A percentile compares a stretch with the other conserved stretches of the same genome.
Evolutionary conservation across 2,797 vertebrate species (phyloP).

Genomic region (Gymnoscopelus braueri): DNA sequence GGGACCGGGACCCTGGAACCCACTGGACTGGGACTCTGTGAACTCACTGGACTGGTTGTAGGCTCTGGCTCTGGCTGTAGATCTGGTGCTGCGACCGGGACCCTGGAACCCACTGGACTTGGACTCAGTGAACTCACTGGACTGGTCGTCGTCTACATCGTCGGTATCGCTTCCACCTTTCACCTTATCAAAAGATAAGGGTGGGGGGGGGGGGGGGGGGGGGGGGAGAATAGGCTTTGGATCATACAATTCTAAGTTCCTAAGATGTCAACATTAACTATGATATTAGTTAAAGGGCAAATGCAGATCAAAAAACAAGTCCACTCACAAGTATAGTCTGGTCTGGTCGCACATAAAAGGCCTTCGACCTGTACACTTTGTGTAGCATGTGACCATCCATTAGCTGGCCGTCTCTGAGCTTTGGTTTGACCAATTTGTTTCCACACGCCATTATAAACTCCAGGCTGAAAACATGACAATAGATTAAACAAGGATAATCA

Average conservation of each 20-base stretch:
- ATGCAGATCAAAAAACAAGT: neutral
- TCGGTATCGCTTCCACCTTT: neutral
- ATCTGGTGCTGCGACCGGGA: no score
- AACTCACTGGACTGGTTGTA: no score
- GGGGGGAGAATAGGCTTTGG: neutral
- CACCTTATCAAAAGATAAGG: neutral
- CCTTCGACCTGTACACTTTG: neutral
- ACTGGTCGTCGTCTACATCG: neutral
- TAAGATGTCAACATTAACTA: neutral
- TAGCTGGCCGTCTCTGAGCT: neutral
- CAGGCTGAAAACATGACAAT: neutral
- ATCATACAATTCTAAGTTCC: neutral
- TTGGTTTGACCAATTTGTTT: slow-evolving; percentile 5
- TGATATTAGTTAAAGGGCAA: neutral
- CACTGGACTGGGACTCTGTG: no score
- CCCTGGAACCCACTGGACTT: no score
- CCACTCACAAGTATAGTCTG: neutral
- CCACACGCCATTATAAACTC: slow-evolving; percentile 7
- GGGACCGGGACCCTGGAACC: no score
- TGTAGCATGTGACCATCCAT: slow-evolving; percentile 2
- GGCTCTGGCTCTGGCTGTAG: no score
- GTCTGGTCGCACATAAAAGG: neutral
- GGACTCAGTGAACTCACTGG: no score
- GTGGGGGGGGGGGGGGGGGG: no score
- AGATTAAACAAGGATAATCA: neutral